Evolutionary conservation across 53 echinoderm and acorn worm genomes (phyloP).

Genomic region (Pentamera pediparva): DNA sequence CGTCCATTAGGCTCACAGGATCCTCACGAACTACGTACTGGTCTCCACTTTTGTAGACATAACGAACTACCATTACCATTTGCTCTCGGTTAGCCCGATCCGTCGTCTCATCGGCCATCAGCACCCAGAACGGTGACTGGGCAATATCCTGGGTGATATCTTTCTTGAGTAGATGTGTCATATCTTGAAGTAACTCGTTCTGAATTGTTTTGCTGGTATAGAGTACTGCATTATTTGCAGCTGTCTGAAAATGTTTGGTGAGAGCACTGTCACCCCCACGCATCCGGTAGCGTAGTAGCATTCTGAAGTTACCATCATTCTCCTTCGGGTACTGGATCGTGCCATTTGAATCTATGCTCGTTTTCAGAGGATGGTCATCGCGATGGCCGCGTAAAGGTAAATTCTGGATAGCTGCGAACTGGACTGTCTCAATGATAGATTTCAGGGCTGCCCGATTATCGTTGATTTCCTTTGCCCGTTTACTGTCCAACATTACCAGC

Average conservation of each 20-base stretch:
- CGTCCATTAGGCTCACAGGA: neutral
- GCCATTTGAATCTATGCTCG: neutral
- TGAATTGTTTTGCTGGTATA: neutral
- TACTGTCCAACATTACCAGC: neutral
- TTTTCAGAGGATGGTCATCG: neutral
- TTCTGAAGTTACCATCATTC: neutral
- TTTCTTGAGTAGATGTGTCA: neutral
- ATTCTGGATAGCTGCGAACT: neutral
- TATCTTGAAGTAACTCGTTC: neutral
- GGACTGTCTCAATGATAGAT: neutral
- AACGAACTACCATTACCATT: neutral
- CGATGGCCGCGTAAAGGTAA: neutral
- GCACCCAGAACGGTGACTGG: neutral
- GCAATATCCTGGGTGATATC: neutral
- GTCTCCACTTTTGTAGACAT: neutral
- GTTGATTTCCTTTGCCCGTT: neutral
- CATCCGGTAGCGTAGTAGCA: neutral
- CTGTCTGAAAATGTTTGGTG: neutral
- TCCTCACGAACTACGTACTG: conserved; percentile 1
- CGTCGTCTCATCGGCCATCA: neutral
- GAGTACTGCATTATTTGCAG: neutral
- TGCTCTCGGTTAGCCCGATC: neutral
- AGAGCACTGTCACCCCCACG: neutral
- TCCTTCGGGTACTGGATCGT: neutral
- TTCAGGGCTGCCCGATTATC: neutral